These are phyloP conservation scores for Drosophila mimetica DNA, from an alignment of 2,888 invertebrate genomes.

Conservation along the genomic window DNA sequence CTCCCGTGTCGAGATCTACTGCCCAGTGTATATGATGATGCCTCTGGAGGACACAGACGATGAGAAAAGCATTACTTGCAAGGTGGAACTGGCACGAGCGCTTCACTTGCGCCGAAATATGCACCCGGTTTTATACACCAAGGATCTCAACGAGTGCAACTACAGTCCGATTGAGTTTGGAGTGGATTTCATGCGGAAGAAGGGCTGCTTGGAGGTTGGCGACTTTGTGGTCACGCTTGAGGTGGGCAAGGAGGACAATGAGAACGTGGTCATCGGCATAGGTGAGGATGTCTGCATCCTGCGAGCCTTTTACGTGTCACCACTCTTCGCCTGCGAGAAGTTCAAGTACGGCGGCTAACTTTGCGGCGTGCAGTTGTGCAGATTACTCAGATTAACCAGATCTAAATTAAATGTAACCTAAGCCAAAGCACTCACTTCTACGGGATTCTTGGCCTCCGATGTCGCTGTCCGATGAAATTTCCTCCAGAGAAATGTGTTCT, in stretches of 20 bases:
- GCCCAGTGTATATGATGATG: constrained; percentile 82
- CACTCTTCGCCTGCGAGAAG: constrained; percentile 67
- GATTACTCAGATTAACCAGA: constrained; percentile 30
- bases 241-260: constrained; percentile 70
- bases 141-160: constrained; percentile 68
- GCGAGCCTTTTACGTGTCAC: constrained; percentile 78
- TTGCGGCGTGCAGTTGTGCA: constrained; percentile 43
- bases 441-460: constrained; percentile 65
- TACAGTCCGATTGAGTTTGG: constrained; percentile 75
- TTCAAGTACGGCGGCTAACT: constrained; percentile 67
- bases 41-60: constrained; percentile 60
- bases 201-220: constrained; percentile 77
- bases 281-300: constrained; percentile 80
- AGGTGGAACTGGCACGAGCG: constrained; percentile 62
- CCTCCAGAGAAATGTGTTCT: constrained; percentile 87
- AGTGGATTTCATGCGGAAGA: constrained; percentile 73
- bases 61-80: constrained; percentile 55
- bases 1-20: constrained; percentile 81
- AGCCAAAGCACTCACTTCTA: constrained; percentile 54
- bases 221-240: constrained; percentile 82
- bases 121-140: constrained; percentile 71
- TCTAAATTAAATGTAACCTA: constrained; percentile 38
- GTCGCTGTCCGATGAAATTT: constrained; percentile 86
- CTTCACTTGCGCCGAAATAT: constrained; percentile 80
- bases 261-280: constrained; percentile 65